A percentile compares a stretch with the other conserved stretches of the same genome.
These are phyloP conservation scores for Endotricha flammealis DNA, from an alignment of 2,888 invertebrate genomes.

Conservation along the genomic window DNA sequence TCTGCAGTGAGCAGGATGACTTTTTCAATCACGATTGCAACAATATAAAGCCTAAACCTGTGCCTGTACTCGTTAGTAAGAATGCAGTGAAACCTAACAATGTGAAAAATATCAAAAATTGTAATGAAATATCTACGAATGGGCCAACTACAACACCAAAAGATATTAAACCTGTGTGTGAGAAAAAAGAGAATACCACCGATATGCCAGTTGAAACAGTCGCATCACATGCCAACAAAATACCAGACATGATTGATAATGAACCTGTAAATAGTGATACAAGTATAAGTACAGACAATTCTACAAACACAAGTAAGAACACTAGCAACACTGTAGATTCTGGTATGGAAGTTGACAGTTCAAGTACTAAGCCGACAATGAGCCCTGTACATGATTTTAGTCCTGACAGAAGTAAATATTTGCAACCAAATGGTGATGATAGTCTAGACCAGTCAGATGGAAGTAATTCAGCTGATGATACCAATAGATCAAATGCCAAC, in stretches of 20 bases:
- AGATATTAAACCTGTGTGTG: constrained; percentile 41
- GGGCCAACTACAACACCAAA: constrained; percentile 42
- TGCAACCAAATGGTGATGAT: constrained; percentile 57
- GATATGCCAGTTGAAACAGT: constrained; percentile 43
- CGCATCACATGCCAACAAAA: constrained; percentile 37
- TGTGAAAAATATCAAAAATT: constrained; percentile 45
- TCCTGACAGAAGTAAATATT: constrained; percentile 28
- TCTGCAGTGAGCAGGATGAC: constrained; percentile 86
- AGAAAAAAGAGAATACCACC: constrained; percentile 44
- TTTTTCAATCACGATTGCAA: constrained; percentile 86
- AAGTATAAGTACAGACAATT: constrained; percentile 46
- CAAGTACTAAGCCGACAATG: constrained; percentile 33
- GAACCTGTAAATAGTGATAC: constrained; percentile 47
- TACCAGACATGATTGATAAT: constrained; percentile 30
- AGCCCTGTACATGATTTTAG: constrained; percentile 35
- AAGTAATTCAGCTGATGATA: constrained; percentile 50
- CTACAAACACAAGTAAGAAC: constrained; percentile 42
- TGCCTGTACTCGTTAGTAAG: constrained; percentile 70
- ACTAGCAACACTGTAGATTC: constrained; percentile 45
- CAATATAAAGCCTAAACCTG: constrained; percentile 68
- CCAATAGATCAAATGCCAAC: constrained; percentile 29
- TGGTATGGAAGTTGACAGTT: constrained; percentile 44
- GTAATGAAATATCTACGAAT: constrained; percentile 45
- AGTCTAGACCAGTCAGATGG: constrained; percentile 52
- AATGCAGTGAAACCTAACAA: constrained; percentile 55